Percentiles rank a stretch among this genome's conserved stretches.
Conservation (phyloP, 2,888 invertebrate genomes). For the Ischnura elegans region DNA sequence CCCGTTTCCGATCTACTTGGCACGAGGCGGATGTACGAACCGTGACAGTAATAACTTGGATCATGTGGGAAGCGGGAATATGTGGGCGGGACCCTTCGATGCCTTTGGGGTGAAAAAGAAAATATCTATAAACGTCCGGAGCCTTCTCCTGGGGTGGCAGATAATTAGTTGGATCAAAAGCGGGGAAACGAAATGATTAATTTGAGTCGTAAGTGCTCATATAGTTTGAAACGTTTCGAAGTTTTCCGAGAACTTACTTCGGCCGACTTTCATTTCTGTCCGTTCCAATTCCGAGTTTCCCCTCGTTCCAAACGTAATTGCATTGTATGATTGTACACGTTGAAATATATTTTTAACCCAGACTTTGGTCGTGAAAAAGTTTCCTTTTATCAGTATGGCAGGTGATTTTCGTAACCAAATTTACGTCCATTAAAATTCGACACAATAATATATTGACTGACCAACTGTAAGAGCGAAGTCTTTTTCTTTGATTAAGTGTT, state of each 20-base stretch:
- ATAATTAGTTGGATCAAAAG: background rate
- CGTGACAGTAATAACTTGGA: slow-evolving; percentile 36
- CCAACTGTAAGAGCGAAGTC: too few relatives aligned
- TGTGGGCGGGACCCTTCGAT: background rate
- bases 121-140: background rate
- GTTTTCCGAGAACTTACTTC: background rate
- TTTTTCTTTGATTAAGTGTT: too few relatives aligned
- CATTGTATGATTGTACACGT: too few relatives aligned
- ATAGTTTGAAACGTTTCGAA: background rate
- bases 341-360: too few relatives aligned
- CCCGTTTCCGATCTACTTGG: slow-evolving; percentile 20
- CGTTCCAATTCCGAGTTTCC: background rate
- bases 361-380: too few relatives aligned
- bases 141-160: background rate
- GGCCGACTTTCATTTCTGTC: background rate
- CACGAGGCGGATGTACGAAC: background rate
- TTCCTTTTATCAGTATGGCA: too few relatives aligned
- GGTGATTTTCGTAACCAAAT: too few relatives aligned
- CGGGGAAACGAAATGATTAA: background rate
- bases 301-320: background rate
- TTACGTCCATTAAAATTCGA: too few relatives aligned
- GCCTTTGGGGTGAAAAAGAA: too few relatives aligned
- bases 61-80: background rate
- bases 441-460: too few relatives aligned
- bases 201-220: slow-evolving; percentile 17